Conservation (phyloP, 2,113 vertebrate genomes). For the Pagrus major region DNA sequence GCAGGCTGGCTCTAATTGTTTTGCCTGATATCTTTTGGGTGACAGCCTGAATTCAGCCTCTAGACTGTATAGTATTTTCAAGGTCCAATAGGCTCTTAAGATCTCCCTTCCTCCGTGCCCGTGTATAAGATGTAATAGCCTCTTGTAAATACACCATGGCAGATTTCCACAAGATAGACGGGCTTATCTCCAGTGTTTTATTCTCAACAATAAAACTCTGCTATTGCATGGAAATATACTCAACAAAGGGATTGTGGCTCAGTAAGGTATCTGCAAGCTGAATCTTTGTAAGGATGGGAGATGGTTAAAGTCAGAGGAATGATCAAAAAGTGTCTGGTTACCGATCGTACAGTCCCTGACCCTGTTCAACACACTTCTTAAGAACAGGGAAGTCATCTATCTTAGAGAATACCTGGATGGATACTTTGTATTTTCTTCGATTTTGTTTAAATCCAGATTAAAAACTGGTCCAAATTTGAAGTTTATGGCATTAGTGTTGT, state of each 20-base stretch:
- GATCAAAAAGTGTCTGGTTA: conserved; percentile 1
- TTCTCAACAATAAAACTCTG: conserved; percentile 60
- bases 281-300: conserved; percentile 10
- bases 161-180: conserved; percentile 59
- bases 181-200: conserved; percentile 58
- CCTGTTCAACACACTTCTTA: neutral
- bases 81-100: conserved; percentile 27
- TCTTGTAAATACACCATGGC: conserved; percentile 47
- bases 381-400: neutral
- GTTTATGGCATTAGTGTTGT: no score
- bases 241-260: conserved; percentile 16
- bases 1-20: conserved; percentile 18
- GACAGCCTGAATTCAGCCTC: conserved; percentile 26
- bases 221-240: conserved; percentile 36
- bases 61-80: conserved; percentile 31
- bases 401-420: neutral
- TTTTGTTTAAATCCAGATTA: neutral
- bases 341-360: neutral
- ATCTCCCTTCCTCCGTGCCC: conserved; percentile 26
- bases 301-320: neutral
- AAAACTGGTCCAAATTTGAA: neutral
- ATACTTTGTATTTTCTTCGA: neutral
- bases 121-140: conserved; percentile 37
- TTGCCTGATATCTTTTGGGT: conserved; percentile 24
- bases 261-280: conserved; percentile 8